Evolutionary conservation across 2,113 vertebrate genomes (phyloP).

Genomic region (Plotosus lineatus): DNA sequence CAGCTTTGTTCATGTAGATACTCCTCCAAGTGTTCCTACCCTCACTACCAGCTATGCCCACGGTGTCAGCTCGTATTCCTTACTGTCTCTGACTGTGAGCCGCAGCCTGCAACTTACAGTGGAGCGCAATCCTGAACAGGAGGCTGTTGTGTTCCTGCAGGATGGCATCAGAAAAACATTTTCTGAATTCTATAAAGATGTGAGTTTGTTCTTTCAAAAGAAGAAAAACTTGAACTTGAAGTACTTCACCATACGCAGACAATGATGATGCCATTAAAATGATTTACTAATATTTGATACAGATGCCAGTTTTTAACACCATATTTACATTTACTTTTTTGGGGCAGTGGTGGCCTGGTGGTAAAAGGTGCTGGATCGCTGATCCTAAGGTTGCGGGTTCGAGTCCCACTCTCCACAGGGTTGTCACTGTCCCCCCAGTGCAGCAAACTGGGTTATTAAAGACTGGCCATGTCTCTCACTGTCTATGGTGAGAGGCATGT

Average conservation of each 20-base stretch:
- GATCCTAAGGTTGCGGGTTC: neutral
- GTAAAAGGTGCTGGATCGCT: too few species aligned
- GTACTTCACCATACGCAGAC: too few species aligned
- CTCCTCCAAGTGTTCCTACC: slow-evolving; percentile 46
- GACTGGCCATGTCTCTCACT: too few species aligned
- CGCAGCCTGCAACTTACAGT: slow-evolving; percentile 69
- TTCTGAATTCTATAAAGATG: slow-evolving; percentile 82
- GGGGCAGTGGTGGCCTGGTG: too few species aligned
- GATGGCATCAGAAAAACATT: slow-evolving; percentile 81
- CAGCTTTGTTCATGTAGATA: slow-evolving; percentile 72
- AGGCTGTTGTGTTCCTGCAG: slow-evolving; percentile 75
- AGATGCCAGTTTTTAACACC: neutral
- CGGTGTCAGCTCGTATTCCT: slow-evolving; percentile 61
- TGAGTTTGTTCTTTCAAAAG: slow-evolving; percentile 65
- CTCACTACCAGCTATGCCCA: slow-evolving; percentile 81
- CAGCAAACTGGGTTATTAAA: too few species aligned
- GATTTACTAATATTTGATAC: neutral
- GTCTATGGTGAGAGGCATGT: too few species aligned
- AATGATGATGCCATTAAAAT: neutral
- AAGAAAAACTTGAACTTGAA: neutral
- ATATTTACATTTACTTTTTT: neutral
- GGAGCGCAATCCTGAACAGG: slow-evolving; percentile 70
- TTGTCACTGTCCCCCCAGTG: too few species aligned
- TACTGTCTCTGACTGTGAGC: slow-evolving; percentile 73
- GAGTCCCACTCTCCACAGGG: too few species aligned